These are phyloP conservation scores for Allochrocebus solatus DNA, from an alignment of 2,797 vertebrate genomes.

Conservation along the genomic window DNA sequence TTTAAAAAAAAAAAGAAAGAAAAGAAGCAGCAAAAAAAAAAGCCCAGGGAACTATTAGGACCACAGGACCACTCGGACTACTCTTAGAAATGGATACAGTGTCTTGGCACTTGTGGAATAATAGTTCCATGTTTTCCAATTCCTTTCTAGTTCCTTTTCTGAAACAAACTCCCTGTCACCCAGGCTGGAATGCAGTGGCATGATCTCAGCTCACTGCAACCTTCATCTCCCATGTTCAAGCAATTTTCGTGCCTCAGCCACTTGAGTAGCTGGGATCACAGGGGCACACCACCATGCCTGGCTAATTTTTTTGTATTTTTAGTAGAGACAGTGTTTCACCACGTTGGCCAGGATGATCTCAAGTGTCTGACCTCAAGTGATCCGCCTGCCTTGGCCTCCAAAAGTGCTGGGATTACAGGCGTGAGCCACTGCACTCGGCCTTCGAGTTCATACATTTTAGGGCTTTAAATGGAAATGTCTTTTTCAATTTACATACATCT, in stretches of 20 bases:
- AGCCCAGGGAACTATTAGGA: not conserved
- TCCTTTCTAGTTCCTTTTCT: not conserved
- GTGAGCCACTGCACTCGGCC: not conserved
- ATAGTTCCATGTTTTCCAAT: not conserved
- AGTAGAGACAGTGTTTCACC: not conserved
- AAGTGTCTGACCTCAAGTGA: not conserved
- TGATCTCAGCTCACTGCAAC: no score
- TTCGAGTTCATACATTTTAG: not conserved
- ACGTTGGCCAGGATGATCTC: not conserved
- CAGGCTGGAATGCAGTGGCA: no score
- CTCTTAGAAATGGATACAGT: not conserved
- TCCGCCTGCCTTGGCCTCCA: not conserved
- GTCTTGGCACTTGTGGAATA: conserved; percentile 8
- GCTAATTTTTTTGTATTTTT: not conserved
- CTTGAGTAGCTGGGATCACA: not conserved
- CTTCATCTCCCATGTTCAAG: no score
- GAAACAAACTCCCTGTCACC: no score
- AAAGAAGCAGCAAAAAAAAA: not conserved
- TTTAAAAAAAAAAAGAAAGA: not conserved
- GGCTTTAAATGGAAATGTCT: not conserved
- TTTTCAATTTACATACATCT: not conserved
- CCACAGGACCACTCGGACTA: not conserved
- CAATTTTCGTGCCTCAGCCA: no score
- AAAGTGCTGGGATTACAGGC: not conserved
- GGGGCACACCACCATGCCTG: not conserved